phyloP scores from a whole-genome alignment of 2,888 invertebrate species.

The Cacoxenus indagator region DNA sequence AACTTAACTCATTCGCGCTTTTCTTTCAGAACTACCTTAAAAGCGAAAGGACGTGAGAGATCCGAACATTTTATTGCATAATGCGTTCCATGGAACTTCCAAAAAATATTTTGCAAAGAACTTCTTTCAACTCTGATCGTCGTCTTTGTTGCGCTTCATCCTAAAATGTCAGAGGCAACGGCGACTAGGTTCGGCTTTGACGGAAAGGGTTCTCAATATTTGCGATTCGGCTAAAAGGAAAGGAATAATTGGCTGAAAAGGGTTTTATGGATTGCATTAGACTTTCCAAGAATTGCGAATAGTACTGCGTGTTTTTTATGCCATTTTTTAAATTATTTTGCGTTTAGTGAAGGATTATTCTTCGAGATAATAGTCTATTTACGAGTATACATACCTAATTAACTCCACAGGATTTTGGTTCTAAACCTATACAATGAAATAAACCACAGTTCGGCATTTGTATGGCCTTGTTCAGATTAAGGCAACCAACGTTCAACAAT shows the following conservation, averaged over 20 bases:
- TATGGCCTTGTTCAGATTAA: too few species aligned
- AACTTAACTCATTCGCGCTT: too few species aligned
- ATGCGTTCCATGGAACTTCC: conserved; percentile 33
- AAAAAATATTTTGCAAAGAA: too few species aligned
- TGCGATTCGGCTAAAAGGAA: conserved; percentile 45
- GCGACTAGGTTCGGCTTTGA: too few species aligned
- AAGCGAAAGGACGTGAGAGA: conserved; percentile 17
- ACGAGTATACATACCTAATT: too few species aligned
- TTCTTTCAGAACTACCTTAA: background rate
- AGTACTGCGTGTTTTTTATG: background rate
- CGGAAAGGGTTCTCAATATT: background rate
- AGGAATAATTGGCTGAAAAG: conserved; percentile 62
- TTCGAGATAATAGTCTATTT: background rate
- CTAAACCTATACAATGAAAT: background rate
- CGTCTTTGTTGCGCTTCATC: too few species aligned
- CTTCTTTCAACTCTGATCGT: too few species aligned
- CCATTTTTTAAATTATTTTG: background rate
- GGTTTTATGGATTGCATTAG: conserved; percentile 40
- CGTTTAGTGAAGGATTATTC: background rate
- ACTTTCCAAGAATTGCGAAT: background rate
- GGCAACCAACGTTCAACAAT: too few species aligned
- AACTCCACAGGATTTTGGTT: background rate
- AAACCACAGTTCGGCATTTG: too few species aligned
- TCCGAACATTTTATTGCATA: conserved; percentile 55
- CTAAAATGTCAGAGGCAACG: too few species aligned